Conservation (phyloP, 2,797 vertebrate species). For the Amniataba percoides region DNA sequence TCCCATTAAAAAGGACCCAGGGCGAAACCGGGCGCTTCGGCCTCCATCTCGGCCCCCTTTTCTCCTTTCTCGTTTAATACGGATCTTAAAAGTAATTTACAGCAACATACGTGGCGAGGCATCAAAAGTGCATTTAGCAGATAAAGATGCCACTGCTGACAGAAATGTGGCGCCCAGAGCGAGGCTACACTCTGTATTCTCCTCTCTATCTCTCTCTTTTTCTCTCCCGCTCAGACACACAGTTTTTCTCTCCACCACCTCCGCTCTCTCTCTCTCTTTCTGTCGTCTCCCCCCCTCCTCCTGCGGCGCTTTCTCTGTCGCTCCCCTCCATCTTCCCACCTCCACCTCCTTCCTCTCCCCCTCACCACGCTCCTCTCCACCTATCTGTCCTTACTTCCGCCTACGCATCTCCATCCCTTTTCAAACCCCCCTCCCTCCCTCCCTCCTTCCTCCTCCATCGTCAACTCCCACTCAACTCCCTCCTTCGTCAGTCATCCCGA, state of each 20-base stretch:
- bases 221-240: constrained; percentile 5
- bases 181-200: constrained; percentile 55
- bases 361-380: constrained; percentile 19
- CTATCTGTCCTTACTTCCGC: constrained; percentile 39
- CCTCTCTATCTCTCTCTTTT: constrained; percentile 27
- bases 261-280: constrained; percentile 11
- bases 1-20: constrained; percentile 67
- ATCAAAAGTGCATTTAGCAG: constrained; percentile 85
- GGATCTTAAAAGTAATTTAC: constrained; percentile 81
- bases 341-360: constrained; percentile 18
- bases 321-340: constrained; percentile 25
- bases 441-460: background rate
- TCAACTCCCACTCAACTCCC: constrained; percentile 40
- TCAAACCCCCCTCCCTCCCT: background rate
- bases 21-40: constrained; percentile 44
- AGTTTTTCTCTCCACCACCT: constrained; percentile 39
- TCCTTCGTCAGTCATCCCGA: constrained; percentile 40
- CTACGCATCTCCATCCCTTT: constrained; percentile 49
- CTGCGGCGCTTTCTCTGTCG: constrained; percentile 12
- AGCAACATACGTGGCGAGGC: constrained; percentile 76
- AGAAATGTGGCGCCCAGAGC: constrained; percentile 77
- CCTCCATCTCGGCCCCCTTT: constrained; percentile 44
- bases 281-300: constrained; percentile 14
- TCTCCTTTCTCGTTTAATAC: constrained; percentile 59
- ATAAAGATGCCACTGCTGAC: constrained; percentile 79